Base-by-base conservation (phyloP, 2,888 invertebrate genomes). In the Drosophila paucipuncta region DNA sequence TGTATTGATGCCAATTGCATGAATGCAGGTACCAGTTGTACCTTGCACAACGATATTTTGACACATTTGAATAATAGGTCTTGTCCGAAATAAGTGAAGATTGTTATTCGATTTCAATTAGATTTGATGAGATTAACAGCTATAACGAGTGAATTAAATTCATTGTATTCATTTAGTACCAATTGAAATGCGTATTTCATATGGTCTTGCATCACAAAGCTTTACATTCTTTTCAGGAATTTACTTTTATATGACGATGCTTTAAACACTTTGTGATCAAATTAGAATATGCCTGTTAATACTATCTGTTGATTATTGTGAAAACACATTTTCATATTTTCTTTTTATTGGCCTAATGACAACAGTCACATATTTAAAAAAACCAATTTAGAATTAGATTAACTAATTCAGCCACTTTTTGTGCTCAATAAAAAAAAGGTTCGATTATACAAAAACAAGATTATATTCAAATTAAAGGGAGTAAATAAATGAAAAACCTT, bases 31-130 rank as follows among this genome's bases (percentile, higher is more conserved):
- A 49, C 11, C 11, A 30, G 39, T 25, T 4, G 22, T 7, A 16
- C 5, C 59, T 41, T 54, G 63, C 68, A 57, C 79, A 77, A 75
- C 67, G 78, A 63, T 76, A 82, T 82, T 82, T 74, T 74, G 72
- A 74, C 74, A 76, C 71, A 77, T 84, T 81, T 73, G 68, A 65
- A 81, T 82, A 76, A 73, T 76, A 55, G 39, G 49, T 5, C 60
- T 61, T 47, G 49, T 58, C 43, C 52, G 59, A 57, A 66, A 61
- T 60, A 68, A 47, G 53, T 78, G 68, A 50, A 63, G 74, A 63
- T 70, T 70, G 68, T 43, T 49, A 60, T 60, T 50, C 41, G 55
- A 55, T 64, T 43, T 43, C 28, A 31, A 47, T 62, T 53, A 39
- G 4, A 37, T 52, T 66, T 33, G 18, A 64, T 64, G 49, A 49